Evolutionary conservation across 2,113 vertebrate genomes (phyloP), one percentile per base, ranked within the genome.

Genomic region (Xenopus borealis): DNA sequence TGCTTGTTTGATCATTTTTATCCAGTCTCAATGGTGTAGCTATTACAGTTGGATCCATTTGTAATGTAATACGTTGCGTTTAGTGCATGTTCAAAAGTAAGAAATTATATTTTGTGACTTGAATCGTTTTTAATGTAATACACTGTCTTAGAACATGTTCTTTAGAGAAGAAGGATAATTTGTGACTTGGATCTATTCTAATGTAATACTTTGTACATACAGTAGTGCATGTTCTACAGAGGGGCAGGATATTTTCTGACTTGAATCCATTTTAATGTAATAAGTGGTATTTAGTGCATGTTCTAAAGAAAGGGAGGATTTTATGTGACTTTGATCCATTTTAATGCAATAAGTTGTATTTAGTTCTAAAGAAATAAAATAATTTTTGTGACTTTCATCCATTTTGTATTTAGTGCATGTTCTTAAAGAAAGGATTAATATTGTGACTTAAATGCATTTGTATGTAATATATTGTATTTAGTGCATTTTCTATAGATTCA

Each of bases 41-140:
- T 53, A 55, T 62, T 69, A 10, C 69, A 62, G 46, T 44, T 30
- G 23, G 20, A 69, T 69, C 73, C 30, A 69, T 76, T 76, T 66
- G 63, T 69, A 76, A 76, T 69, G 45, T 33, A 76, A 76, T 69
- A 69, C 69, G 33, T 27, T 44, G 57, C 40, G 52, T n/a, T 61
- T 63, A 69, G 66, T 19, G 20, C 45, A 76, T 76, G 66, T 62
- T 45, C 66, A 69, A 69, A 52, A 57, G 62, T 62, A 63, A 50
- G 11, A 9, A 40, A 40, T 6, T 6, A 40, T 40, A 9, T 40
- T 40, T 40, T 40, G 33, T 40, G 33, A 40, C 33, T 27, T 27
- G 23, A 3, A 27, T 27, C 23, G 23, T 27, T 27, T 27, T 27
- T 27, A 27, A 27, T 27, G 23, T 27, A 27, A 27, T 27, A 27